Evolutionary conservation across 2,113 vertebrate genomes (phyloP), one percentile per base, ranked within the genome.

Genomic region (Elachura formosa): DNA sequence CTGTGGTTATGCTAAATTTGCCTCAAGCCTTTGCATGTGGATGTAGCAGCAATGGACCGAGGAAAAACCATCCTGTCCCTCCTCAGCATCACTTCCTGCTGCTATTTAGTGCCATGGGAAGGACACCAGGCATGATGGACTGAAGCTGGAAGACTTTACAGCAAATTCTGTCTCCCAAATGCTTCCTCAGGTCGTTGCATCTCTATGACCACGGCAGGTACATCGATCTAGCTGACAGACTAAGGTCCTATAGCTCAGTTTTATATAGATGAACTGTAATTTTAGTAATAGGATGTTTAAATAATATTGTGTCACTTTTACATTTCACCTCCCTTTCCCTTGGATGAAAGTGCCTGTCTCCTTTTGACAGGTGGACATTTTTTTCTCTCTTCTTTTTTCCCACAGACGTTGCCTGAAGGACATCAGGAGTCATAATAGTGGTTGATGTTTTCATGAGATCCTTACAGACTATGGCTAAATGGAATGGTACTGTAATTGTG

Each of bases 261-360:
- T 96, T 91, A 96, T 84, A 95, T 62, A 94, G 84, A 95, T 89
- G 85, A 87, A 88, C 80, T 51, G 71, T 89, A 95, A 97, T 97
- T 93, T 95, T 74, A 79, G 85, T 85, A 96, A 95, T 90, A 94
- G 89, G 80, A 67, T 91, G 88, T 92, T 97, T 96, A 96, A 97
- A 95, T 94, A 96, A 96, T 95, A 95, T 89, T 91, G 91, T 92
- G 90, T 88, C 92, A 90, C 88, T 92, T 96, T 94, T 91, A 93
- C 93, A 81, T 91, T 94, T 96, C 78, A 87, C 92, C 83, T 93
- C 67, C 14, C 46, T 92, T 91, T 90, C 49, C 81, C 79, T 62
- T 87, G 84, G 96, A 83, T 84, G 81, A 94, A 96, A 92, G 38
- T 52, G 59, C 81, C 86, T 95, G 88, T 92, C 85, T 87, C 36